These are phyloP conservation scores for Lepidurus apus DNA, from an alignment of 1,140 invertebrate genomes.

Conservation along the genomic window DNA sequence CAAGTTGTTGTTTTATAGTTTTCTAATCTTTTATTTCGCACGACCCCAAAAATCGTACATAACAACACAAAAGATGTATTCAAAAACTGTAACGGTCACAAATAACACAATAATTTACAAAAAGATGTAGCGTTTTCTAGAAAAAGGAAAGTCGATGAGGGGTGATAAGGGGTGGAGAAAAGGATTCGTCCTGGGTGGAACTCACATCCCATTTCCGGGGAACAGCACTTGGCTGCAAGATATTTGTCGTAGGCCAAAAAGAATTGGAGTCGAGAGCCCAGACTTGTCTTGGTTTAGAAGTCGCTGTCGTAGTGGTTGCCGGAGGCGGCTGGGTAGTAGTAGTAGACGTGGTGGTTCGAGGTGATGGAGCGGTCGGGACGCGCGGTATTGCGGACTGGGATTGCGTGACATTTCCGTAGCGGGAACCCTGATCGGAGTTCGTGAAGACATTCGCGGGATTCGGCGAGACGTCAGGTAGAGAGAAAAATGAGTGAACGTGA, in stretches of 20 bases:
- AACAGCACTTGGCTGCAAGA: background rate
- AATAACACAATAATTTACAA: constrained; percentile 13
- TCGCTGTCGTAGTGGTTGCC: background rate
- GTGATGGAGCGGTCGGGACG: constrained; percentile 9
- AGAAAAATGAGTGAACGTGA: constrained; percentile 13
- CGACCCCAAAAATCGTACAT: constrained; percentile 1
- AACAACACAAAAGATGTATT: background rate
- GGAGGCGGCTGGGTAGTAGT: background rate
- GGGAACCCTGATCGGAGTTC: background rate
- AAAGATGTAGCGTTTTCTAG: background rate
- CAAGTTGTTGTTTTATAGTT: background rate
- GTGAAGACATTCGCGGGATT: background rate
- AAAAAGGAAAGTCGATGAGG: background rate
- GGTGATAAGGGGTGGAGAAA: background rate
- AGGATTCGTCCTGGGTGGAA: background rate
- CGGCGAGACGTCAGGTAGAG: background rate
- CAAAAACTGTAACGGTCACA: background rate
- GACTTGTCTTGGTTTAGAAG: background rate
- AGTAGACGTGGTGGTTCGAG: background rate
- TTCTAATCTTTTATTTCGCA: constrained; percentile 15
- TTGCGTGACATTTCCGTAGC: background rate
- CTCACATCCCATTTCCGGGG: background rate
- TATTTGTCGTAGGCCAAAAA: background rate
- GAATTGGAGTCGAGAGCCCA: background rate
- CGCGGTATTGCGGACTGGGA: background rate